Base-by-base conservation (phyloP, 2,797 vertebrate species). In the Acanthurus tractus region DNA sequence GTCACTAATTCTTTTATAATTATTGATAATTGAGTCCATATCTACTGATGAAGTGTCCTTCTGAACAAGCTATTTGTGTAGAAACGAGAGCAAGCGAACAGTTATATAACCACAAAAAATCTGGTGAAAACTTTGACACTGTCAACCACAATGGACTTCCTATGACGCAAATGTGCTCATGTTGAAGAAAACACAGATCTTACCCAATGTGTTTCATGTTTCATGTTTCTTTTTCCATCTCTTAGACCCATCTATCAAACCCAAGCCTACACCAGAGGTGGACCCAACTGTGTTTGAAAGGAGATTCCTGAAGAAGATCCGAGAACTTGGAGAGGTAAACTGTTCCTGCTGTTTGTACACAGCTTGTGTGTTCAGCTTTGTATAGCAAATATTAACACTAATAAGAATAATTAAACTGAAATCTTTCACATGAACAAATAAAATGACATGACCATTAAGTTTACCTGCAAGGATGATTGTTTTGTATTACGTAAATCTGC, bases 241-340 rank as follows among this genome's bases (percentile, higher is more conserved):
- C 34, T 53, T 82, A 96, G 98, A 97, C 75, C 97, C 97, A 0
- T 96, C 96, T 50, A 97, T 99, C 40, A 89, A 94, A 83, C 96
- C 96, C 0, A 95, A 95, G 12, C 96, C 95, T 0, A 88, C 92
- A 5, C 82, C 94, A 0, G 96, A 96, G 76, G 96, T 98, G 0
- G 98, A 99, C 83, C 98, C 98, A 34, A 98, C 97, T 0, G 87
- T 98, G 81, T 99, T 99, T 87, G 97, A 99, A 83, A 99, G 97
- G 87, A 94, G 98, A 15, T 99, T 99, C 92, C 80, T 99, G 78
- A 98, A 88, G 88, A 95, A 91, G 75, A 95, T 99, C 87, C 92
- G 97, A 83, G 97, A 98, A 9, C 87, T 99, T 80, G 98, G 98
- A 79, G 97, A 99, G 97, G 98, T 97, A 86, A 94, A 76, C 4